Evolutionary conservation across 2,888 invertebrate genomes (phyloP).

Genomic region (Trichacis sp.): DNA sequence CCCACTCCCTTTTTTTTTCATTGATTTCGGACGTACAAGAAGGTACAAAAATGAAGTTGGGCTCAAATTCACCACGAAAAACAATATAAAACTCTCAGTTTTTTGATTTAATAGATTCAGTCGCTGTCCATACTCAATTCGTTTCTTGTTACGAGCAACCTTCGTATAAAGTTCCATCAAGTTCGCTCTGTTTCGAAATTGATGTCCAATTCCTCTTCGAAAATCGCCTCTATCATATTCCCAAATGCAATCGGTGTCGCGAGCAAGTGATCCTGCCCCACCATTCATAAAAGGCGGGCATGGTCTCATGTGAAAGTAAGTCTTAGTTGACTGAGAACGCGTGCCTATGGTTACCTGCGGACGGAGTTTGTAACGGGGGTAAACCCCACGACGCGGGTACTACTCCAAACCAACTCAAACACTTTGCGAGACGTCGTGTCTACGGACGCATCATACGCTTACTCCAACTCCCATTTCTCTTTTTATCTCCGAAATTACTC

Average conservation of each 20-base stretch:
- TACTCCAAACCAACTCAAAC: conserved; percentile 49
- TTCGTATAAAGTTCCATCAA: no score
- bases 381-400: conserved; percentile 46
- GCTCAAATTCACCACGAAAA: no score
- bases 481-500: background rate
- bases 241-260: no score
- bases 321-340: conserved; percentile 57
- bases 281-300: conserved; percentile 45
- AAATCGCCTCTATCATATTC: no score
- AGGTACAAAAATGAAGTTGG: no score
- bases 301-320: conserved; percentile 51
- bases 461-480: background rate
- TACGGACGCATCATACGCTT: conserved; percentile 43
- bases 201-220: no score
- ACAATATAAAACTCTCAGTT: no score
- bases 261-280: conserved; percentile 40
- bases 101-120: no score
- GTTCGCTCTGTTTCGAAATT: no score
- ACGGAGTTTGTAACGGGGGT: conserved; percentile 42
- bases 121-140: no score
- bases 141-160: no score
- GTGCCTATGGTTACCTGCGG: conserved; percentile 49
- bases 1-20: conserved; percentile 6
- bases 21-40: no score
- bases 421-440: conserved; percentile 52